These are phyloP conservation scores for Crossocerus cetratus DNA, from an alignment of 2,888 invertebrate genomes.

Conservation along the genomic window DNA sequence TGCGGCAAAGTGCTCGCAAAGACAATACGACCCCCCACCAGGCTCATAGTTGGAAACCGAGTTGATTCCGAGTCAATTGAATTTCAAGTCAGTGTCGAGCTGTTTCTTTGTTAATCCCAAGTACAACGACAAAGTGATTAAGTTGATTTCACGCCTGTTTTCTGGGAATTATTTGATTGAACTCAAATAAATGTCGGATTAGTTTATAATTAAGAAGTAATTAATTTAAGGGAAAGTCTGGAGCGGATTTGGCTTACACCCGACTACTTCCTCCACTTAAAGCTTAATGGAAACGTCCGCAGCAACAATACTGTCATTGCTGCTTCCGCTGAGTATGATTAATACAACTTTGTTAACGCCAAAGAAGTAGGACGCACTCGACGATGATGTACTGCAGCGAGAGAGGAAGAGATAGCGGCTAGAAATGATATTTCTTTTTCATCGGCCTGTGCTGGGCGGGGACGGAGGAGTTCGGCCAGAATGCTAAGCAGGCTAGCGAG, in stretches of 20 bases:
- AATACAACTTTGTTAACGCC: not conserved
- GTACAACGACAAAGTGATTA: not conserved
- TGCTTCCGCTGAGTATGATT: not conserved
- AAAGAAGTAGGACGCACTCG: not conserved
- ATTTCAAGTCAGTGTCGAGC: too few species aligned
- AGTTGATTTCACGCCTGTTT: not conserved
- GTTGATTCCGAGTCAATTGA: too few species aligned
- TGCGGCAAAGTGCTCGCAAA: conserved; percentile 38
- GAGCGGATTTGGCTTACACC: not conserved
- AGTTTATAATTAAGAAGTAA: too few species aligned
- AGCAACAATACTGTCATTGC: too few species aligned
- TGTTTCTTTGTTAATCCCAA: conserved; percentile 45
- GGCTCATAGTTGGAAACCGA: too few species aligned
- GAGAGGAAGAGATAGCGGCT: not conserved
- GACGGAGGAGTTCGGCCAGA: conserved; percentile 22
- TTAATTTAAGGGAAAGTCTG: too few species aligned
- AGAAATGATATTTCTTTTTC: conserved; percentile 16
- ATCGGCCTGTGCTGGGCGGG: conserved; percentile 8
- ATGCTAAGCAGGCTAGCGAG: conserved; percentile 34
- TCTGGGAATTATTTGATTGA: too few species aligned
- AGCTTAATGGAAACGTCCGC: not conserved
- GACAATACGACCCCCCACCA: conserved; percentile 14
- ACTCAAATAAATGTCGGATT: too few species aligned
- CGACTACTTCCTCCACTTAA: not conserved
- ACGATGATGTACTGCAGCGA: too few species aligned